These are phyloP conservation scores for Spialia ferax DNA, from an alignment of 2,888 invertebrate species.

Conservation along the genomic window DNA sequence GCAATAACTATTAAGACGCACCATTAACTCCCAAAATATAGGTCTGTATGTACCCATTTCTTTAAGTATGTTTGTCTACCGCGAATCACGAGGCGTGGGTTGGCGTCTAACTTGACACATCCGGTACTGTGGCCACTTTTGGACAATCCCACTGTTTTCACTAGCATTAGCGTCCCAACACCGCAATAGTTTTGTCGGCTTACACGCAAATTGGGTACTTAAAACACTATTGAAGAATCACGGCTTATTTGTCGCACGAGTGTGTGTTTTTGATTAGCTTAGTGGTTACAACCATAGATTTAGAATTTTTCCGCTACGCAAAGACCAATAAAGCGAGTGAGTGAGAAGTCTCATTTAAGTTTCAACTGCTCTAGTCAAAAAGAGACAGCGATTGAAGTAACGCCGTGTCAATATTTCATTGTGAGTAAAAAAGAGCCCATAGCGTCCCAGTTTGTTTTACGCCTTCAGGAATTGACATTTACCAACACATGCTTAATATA, in stretches of 20 bases:
- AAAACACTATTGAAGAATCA: slow-evolving; percentile 33
- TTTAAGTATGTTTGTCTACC: slow-evolving; percentile 36
- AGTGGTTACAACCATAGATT: too few relatives aligned
- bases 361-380: too few relatives aligned
- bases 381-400: too few relatives aligned
- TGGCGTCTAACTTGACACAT: slow-evolving; percentile 47
- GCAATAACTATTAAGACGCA: not conserved
- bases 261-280: not conserved
- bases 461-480: too few relatives aligned
- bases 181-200: slow-evolving; percentile 27
- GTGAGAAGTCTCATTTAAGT: too few relatives aligned
- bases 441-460: too few relatives aligned
- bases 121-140: slow-evolving; percentile 44
- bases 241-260: slow-evolving; percentile 28
- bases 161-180: slow-evolving; percentile 35
- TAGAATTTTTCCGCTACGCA: too few relatives aligned
- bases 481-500: too few relatives aligned
- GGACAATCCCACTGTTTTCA: slow-evolving; percentile 32
- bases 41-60: not conserved
- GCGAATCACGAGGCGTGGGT: slow-evolving; percentile 45
- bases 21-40: not conserved
- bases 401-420: too few relatives aligned
- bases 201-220: slow-evolving; percentile 37
- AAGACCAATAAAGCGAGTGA: too few relatives aligned
- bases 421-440: too few relatives aligned